Base-by-base conservation (phyloP, 1,140 invertebrate species). In the Rhizoglyphus robini region DNA sequence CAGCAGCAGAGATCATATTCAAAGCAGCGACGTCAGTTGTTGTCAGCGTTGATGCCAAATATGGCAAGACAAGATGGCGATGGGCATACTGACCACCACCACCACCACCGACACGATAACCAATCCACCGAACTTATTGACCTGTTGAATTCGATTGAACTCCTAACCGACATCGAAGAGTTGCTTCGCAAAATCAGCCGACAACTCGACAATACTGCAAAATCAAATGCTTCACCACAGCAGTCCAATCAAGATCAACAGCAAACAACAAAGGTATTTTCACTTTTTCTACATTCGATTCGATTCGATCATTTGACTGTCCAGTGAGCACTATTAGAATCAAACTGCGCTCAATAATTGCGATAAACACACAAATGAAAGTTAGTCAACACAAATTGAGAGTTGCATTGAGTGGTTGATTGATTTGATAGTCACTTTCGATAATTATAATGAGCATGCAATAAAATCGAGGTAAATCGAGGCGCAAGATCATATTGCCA, bases 61-160 rank as follows among this genome's bases (percentile, higher is more conserved):
- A 41, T 41, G 36, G 36, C 18, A 41, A 41, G 36, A 41, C 36
- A 18, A 41, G 18, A 18, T 41, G 36, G 8, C 36, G 18, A 41
- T 41, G 36, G 36, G 8, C 36, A 41, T 18, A 41, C 36, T 8
- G 36, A 18, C 36, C 18, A 41, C 8, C 36, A 41, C 8, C 8
- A 41, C 8, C 18, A 41, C 36, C 18, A 41, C 18, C 36, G 36
- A 41, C 8, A 18, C 36, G 36, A 41, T 41, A 41, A 41, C 18
- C 8, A 41, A 41, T 18, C 36, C 8, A 41, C 8, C 36, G 36
- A 41, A 18, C 36, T 18, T 11, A 18, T 41, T 41, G 36, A 41
- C 36, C 8, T 54, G 23, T 32, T 54, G 8, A 54, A 32, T 54
- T 54, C 51, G 51, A 54, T 54, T 54, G 51, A 54, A 54, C 20